Evolutionary conservation across 2,113 vertebrate genomes (phyloP).

Genomic region (Saccopteryx bilineata): DNA sequence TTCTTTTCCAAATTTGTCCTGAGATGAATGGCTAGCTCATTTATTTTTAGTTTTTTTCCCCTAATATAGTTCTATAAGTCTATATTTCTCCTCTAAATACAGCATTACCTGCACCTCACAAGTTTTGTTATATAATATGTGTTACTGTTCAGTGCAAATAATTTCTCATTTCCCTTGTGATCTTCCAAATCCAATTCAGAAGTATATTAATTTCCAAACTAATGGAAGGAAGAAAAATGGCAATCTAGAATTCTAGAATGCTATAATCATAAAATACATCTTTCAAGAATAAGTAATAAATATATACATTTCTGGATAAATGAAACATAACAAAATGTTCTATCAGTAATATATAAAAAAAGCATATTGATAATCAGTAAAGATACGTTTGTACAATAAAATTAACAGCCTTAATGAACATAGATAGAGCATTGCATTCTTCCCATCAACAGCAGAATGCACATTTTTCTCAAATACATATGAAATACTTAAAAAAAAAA

Average conservation of each 20-base stretch:
- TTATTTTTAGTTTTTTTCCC: neutral
- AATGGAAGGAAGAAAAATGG: neutral
- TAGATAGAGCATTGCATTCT: neutral
- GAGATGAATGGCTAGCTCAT: neutral
- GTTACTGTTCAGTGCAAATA: neutral
- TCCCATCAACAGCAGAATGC: neutral
- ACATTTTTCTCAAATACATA: neutral
- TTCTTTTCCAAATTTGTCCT: neutral
- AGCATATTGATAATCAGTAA: neutral
- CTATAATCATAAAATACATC: neutral
- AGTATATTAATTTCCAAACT: neutral
- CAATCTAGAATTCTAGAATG: neutral
- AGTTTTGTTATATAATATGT: neutral
- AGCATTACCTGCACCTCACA: neutral
- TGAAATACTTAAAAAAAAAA: neutral
- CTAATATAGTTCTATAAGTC: neutral
- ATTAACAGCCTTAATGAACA: neutral
- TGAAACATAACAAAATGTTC: neutral
- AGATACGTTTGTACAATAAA: neutral
- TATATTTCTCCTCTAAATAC: neutral
- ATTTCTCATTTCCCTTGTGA: slow-evolving; percentile 7
- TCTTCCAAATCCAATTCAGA: neutral
- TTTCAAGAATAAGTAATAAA: neutral
- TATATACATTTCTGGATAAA: neutral
- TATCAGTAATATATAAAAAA: neutral